Base-by-base conservation (phyloP, 2,797 vertebrate genomes). In the Crocodylus rhombifer region DNA sequence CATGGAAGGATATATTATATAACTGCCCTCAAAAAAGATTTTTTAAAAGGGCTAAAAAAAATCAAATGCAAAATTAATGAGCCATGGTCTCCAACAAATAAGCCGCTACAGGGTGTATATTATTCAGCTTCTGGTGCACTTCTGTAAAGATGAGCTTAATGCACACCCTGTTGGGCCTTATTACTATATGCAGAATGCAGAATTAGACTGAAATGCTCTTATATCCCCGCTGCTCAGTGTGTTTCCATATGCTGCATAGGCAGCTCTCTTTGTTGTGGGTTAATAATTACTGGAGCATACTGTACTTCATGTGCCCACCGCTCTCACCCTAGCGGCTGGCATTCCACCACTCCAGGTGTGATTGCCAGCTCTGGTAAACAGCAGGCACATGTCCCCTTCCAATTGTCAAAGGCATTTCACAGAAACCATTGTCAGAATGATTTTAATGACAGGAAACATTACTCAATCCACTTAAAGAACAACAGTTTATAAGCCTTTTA, bases 31-130 rank as follows among this genome's bases (percentile, higher is more conserved):
- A 75, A 87, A 95, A 95, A 0, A 93, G 77, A 93, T 56, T n/a
- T 21, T 17, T 21, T 33, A 93, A 88, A 15, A 0, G 91, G 20
- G 88, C 76, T 87, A 36, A 93, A 96, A 94, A 91, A 94, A 95
- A 82, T 28, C 77, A 89, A 87, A 96, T 94, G 94, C 92, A 96
- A 96, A 97, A 95, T 94, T 93, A 96, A 96, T 96, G 95, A 97
- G 85, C 95, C 95, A 90, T 95, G 92, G 95, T 82, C 94, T 93
- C 81, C 84, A 84, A 96, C 93, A 95, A 95, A 97, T 94, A 96
- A 95, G 88, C 84, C 93, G 64, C 92, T 94, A 87, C 94, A 61
- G 95, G 91, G 69, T 94, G 86, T 91, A 86, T 90, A 92, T 95
- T 95, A 95, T 95, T 92, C 93, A 95, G 91, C 92, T 90, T 80